Conservation (phyloP, 2,888 invertebrate species). For the Aelia acuminata region DNA sequence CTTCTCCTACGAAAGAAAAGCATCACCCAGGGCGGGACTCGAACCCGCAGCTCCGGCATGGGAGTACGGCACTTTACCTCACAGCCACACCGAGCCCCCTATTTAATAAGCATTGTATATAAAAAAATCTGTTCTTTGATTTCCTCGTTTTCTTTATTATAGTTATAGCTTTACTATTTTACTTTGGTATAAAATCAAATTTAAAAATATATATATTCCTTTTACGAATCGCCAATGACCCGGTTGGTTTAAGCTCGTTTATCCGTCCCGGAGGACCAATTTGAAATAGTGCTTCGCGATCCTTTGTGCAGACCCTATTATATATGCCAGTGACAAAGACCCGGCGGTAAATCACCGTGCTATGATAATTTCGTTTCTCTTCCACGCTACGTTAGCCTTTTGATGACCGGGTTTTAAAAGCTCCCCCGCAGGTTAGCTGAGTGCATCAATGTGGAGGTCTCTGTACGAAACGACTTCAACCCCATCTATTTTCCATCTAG, state of each 20-base stretch:
- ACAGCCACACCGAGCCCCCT: too few species aligned
- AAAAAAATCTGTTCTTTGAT: too few species aligned
- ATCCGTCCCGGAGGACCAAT: background rate
- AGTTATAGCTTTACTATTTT: too few species aligned
- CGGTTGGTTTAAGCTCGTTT: background rate
- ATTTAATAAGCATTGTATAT: too few species aligned
- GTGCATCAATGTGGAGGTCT: background rate
- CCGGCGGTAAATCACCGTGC: constrained; percentile 21
- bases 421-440: background rate
- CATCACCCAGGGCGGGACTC: too few species aligned
- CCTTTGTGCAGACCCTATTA: constrained; percentile 5
- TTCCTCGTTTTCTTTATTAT: too few species aligned
- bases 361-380: constrained; percentile 36
- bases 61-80: too few species aligned
- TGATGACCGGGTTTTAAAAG: constrained; percentile 20
- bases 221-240: background rate
- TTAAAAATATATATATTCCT: background rate
- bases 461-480: background rate
- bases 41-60: too few species aligned
- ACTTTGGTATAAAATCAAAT: too few species aligned
- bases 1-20: too few species aligned
- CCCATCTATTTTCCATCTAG: constrained; percentile 34
- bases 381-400: constrained; percentile 7
- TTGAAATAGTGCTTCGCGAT: background rate
- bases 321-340: constrained; percentile 33